A percentile compares a stretch with the other conserved stretches of the same genome.
phyloP scores from a whole-genome alignment of 2,797 vertebrate species.

The Catostomus latipinnis region DNA sequence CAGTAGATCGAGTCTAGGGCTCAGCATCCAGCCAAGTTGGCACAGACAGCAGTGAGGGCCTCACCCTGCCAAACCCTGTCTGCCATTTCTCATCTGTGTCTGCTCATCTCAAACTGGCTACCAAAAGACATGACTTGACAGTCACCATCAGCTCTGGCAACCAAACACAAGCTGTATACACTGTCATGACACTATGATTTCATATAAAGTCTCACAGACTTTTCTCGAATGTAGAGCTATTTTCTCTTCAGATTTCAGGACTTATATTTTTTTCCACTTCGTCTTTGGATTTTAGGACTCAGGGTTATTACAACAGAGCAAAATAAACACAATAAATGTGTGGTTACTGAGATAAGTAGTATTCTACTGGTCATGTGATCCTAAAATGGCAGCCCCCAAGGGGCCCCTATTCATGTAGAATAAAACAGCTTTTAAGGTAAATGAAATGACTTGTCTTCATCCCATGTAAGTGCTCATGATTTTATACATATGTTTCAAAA shows the following conservation, averaged over 20 bases:
- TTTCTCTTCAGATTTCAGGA: neutral
- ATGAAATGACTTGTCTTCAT: too few relatives aligned
- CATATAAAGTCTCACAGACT: neutral
- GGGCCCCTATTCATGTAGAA: too few relatives aligned
- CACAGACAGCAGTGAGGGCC: conserved; percentile 62
- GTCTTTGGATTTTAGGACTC: neutral
- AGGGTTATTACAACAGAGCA: neutral
- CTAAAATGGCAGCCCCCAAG: too few relatives aligned
- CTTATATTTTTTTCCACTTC: neutral
- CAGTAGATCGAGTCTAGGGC: conserved; percentile 54
- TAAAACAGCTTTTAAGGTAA: too few relatives aligned
- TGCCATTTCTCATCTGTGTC: conserved; percentile 71
- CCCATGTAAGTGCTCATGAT: too few relatives aligned
- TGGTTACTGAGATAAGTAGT: too few relatives aligned
- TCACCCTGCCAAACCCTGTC: conserved; percentile 48
- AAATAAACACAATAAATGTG: too few relatives aligned
- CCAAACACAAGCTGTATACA: conserved; percentile 8
- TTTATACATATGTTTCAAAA: too few relatives aligned
- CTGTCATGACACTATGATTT: conserved; percentile 14
- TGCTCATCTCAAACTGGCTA: conserved; percentile 61
- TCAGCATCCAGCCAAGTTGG: conserved; percentile 60
- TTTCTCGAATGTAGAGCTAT: neutral
- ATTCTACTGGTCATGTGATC: too few relatives aligned
- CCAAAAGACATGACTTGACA: conserved; percentile 52
- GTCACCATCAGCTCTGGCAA: conserved; percentile 36